These are phyloP conservation scores for Scaptomyza cyrtandrae DNA, from an alignment of 2,888 invertebrate species.

Conservation along the genomic window DNA sequence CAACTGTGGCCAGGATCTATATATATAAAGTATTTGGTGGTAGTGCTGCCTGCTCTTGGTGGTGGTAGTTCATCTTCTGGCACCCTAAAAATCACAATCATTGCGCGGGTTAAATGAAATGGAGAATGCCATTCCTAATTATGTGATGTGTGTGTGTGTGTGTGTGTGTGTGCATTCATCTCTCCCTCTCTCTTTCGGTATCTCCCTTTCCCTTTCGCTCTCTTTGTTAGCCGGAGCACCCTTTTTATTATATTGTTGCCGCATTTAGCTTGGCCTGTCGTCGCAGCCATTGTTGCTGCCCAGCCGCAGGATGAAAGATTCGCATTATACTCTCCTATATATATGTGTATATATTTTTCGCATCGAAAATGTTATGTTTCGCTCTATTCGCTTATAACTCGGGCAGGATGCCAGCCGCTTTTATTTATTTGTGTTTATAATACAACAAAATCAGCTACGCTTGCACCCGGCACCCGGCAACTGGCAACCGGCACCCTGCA, in stretches of 20 bases:
- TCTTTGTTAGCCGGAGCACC: constrained; percentile 47
- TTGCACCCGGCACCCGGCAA: constrained; percentile 71
- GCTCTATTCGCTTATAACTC: constrained; percentile 60
- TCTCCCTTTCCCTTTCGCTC: background rate
- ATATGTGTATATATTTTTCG: constrained; percentile 3
- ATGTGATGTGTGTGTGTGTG: constrained; percentile 30
- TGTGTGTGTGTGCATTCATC: background rate
- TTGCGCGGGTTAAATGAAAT: constrained; percentile 81
- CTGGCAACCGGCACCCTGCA: constrained; percentile 44
- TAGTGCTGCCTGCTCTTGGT: constrained; percentile 26
- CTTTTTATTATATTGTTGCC: constrained; percentile 54
- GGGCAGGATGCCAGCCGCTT: constrained; percentile 68
- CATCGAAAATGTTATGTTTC: constrained; percentile 41
- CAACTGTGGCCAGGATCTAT: constrained; percentile 66
- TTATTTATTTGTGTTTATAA: constrained; percentile 85
- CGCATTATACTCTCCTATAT: too few relatives aligned
- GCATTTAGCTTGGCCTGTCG: constrained; percentile 73
- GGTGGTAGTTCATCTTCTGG: constrained; percentile 41
- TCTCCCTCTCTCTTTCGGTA: background rate
- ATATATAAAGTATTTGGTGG: constrained; percentile 11
- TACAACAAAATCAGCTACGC: constrained; percentile 85
- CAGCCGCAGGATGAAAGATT: constrained; percentile 71
- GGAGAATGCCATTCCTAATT: constrained; percentile 82
- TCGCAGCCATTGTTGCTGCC: constrained; percentile 80
- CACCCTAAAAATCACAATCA: constrained; percentile 69